Conservation (phyloP, 2,113 vertebrate genomes). For the Bolborhynchus lineola region DNA sequence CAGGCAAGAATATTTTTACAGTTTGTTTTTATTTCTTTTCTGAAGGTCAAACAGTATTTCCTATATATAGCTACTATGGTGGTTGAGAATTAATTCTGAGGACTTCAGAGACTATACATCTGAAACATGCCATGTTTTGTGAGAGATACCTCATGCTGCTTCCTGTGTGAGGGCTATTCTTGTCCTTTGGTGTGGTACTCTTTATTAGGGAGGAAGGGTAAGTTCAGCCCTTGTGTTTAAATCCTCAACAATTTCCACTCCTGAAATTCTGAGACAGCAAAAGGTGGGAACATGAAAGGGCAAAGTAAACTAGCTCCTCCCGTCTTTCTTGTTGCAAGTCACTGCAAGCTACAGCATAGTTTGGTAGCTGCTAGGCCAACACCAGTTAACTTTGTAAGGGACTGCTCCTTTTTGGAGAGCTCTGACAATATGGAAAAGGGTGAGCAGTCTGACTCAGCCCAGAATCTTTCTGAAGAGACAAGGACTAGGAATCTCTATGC, state of each 20-base stretch:
- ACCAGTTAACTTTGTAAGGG: neutral
- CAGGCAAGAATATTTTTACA: neutral
- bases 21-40: constrained; percentile 14
- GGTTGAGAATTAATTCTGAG: neutral
- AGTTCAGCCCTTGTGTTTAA: neutral
- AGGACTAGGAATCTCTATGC: neutral
- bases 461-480: neutral
- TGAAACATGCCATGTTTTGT: neutral
- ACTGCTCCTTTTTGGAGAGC: neutral
- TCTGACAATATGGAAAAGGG: neutral
- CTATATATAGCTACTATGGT: neutral
- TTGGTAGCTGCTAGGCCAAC: neutral
- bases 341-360: neutral
- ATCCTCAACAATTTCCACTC: neutral
- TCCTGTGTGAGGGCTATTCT: neutral
- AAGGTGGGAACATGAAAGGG: neutral
- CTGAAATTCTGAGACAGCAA: neutral
- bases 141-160: neutral
- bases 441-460: neutral
- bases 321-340: neutral
- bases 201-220: neutral
- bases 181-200: neutral
- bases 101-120: neutral
- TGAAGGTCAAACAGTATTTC: neutral
- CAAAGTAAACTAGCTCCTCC: neutral